Base-by-base conservation (phyloP, 2,888 invertebrate genomes). In the Amblyjoppa proteus region DNA sequence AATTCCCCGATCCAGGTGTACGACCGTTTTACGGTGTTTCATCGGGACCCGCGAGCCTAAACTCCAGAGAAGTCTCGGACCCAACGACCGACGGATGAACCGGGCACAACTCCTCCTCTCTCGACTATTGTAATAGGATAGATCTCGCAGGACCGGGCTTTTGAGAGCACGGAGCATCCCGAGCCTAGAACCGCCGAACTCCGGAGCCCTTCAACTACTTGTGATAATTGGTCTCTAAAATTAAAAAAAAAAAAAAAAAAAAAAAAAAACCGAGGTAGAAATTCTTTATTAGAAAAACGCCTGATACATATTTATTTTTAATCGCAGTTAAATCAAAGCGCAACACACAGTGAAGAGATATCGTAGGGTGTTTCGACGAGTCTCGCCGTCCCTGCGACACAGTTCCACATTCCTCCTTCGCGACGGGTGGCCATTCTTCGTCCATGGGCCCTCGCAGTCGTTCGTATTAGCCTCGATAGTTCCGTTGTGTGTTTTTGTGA, bases 371-470 rank as follows among this genome's bases (percentile, higher is more conserved):
- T 85, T 77, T 64, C 61, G 77, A 87, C 83, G 61, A 79, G 86
- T 83, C 88, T 85, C 70, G 88, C 88, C 91, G 90, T 89, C 90
- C 90, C 90, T 90, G 91, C 87, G 90, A 89, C 91, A 92, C 92
- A 93, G 92, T 93, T 93, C 91, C 92, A 94, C 94, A 93, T 94
- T 94, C 94, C 93, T 89, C 78, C 87, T 88, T 91, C 94, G 87
- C 94, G 88, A 93, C 93, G 94, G 94, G 94, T 91, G 93, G 91
- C 88, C 89, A 88, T 88, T 90, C 90, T 84, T 88, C 85, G 83
- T 74, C 66, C 81, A 85, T 81, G 83, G 85, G 34, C 81, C 84
- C 79, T 84, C 82, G 85, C 88, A 88, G 88, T 89, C 84, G 85
- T 84, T 87, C 88, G 86, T 88, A 89, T 89, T 89, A 90, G 89